These are phyloP conservation scores for Schizopygopsis pylzovi DNA, from an alignment of 2,797 vertebrate species.

Conservation along the genomic window DNA sequence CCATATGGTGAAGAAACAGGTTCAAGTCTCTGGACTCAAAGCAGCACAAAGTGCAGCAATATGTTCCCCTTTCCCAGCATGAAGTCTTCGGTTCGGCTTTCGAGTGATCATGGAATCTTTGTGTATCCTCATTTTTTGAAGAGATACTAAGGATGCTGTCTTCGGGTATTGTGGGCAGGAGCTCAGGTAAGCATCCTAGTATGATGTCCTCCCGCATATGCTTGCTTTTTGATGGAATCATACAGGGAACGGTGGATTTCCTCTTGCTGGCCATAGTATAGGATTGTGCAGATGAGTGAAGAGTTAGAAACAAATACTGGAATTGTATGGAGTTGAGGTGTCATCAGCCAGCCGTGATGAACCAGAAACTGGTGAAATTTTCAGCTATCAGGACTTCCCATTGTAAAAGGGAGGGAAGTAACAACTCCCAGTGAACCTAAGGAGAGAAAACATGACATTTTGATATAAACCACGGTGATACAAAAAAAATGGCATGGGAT, in stretches of 20 bases:
- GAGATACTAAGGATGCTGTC: conserved; percentile 81
- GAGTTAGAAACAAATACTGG: conserved; percentile 74
- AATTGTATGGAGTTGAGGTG: conserved; percentile 75
- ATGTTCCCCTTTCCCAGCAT: conserved; percentile 78
- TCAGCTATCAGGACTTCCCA: conserved; percentile 72
- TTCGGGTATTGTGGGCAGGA: conserved; percentile 81
- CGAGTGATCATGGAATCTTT: conserved; percentile 72
- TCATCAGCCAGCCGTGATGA: conserved; percentile 79
- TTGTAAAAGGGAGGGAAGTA: conserved; percentile 64
- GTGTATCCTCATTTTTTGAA: conserved; percentile 66
- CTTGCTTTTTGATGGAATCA: conserved; percentile 95
- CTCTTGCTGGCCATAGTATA: conserved; percentile 95
- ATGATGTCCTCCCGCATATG: conserved; percentile 86
- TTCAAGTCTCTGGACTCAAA: conserved; percentile 89
- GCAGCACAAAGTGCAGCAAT: conserved; percentile 86
- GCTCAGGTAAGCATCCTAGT: conserved; percentile 76
- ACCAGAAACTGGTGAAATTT: conserved; percentile 82
- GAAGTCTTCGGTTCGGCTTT: conserved; percentile 71
- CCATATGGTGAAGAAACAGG: conserved; percentile 92
- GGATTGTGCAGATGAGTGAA: conserved; percentile 67
- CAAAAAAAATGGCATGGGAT: conserved; percentile 7
- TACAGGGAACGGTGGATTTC: conserved; percentile 97
- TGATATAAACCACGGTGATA: conserved; percentile 12
- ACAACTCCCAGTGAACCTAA: conserved; percentile 72
- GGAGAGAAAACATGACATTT: conserved; percentile 54